Conservation (phyloP, 2,113 vertebrate genomes). For the Centropristis striata region DNA sequence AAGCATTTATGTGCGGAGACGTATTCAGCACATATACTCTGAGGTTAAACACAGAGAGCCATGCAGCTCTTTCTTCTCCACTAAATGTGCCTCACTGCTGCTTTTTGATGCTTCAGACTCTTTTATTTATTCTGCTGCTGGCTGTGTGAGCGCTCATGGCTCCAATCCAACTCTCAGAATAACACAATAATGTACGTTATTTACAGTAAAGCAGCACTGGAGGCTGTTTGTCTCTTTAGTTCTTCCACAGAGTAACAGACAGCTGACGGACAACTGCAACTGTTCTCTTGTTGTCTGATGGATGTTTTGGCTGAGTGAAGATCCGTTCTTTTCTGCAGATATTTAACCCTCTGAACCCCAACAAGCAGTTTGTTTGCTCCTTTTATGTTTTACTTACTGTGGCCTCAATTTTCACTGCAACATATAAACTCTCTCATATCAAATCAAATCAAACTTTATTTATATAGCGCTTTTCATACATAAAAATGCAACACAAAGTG, state of each 20-base stretch:
- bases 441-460: too few species aligned
- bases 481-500: too few species aligned
- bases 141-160: constrained; percentile 23
- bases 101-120: constrained; percentile 9
- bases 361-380: too few species aligned
- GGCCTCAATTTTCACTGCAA: too few species aligned
- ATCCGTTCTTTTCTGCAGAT: constrained; percentile 5
- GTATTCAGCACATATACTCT: background rate
- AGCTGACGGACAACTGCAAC: constrained; percentile 54
- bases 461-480: too few species aligned
- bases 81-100: background rate
- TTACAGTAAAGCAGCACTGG: constrained; percentile 46
- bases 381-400: too few species aligned
- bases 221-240: constrained; percentile 16
- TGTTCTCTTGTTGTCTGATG: constrained; percentile 59
- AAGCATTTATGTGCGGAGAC: constrained; percentile 18
- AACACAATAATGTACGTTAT: constrained; percentile 10
- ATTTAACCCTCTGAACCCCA: too few species aligned
- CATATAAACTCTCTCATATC: too few species aligned
- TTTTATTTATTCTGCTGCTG: background rate
- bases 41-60: constrained; percentile 18
- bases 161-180: constrained; percentile 2
- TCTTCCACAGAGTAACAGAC: constrained; percentile 10
- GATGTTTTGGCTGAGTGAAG: constrained; percentile 41
- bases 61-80: background rate